Evolutionary conservation across 2,888 invertebrate genomes (phyloP), one percentile per base, ranked within the genome.

Genomic region (Acrocera orbiculus): DNA sequence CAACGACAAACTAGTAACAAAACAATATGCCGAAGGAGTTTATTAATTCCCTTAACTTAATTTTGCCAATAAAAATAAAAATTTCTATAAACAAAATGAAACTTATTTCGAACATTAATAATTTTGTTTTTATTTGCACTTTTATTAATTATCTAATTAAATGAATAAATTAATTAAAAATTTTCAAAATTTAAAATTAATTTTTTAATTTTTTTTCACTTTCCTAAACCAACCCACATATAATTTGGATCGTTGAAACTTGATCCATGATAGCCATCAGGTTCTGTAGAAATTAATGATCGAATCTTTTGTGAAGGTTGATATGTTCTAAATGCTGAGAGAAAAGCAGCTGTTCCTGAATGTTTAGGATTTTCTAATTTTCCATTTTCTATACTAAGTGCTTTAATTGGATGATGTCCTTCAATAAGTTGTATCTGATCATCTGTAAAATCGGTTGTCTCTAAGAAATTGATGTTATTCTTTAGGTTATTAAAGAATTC

Each of bases 221-320:
- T 56, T 36, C 73, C 73, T 43, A 73, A 63, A 10, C 73, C 73
- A 24, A 72, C 62, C 73, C 73, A 73, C 64, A 73, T 66, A 52
- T 71, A 62, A 37, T 64, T 71, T 23, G 74, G 73, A 54, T 73
- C 71, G 47, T 72, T 67, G 42, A 66, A 65, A 49, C 73, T 70
- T 31, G 72, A 68, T 4, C 66, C 66, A 23, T 70, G 70, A 48
- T 72, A 67, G 27, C 59, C 60, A 8, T 57, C 58, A 5, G 65
- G 66, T 46, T 68, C 67, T 34, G 59, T 55, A 47, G 70, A 65
- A 47, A 70, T 64, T 54, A 69, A 61, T 39, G 71, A 70, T 58
- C 73, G 56, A 33, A 65, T 54, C 45, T 62, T 60, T 41, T 62
- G 61, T 7, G 64, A 63, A 9, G 64, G 65, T 30, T 60, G 48